Evolutionary conservation across 2,113 vertebrate species (phyloP).

Genomic region (Willisornis vidua): DNA sequence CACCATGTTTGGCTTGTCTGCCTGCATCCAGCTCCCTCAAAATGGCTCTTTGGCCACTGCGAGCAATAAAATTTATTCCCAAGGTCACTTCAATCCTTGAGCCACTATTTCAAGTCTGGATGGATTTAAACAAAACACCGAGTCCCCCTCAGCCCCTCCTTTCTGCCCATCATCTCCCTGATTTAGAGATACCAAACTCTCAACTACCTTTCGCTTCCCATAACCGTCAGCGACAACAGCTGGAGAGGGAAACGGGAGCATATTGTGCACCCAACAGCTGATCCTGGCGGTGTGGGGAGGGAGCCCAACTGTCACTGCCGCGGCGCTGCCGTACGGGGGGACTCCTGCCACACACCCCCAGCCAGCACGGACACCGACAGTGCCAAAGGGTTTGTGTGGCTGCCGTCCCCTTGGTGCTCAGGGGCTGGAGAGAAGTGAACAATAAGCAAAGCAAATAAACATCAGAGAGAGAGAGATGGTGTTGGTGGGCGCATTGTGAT

Average conservation of each 20-base stretch:
- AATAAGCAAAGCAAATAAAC: neutral
- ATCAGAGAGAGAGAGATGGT: neutral
- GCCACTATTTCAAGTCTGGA: neutral
- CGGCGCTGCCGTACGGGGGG: neutral
- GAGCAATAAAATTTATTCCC: neutral
- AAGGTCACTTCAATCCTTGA: conserved; percentile 38
- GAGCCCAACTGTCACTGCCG: neutral
- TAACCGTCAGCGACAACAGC: conserved; percentile 15
- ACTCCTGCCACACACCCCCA: neutral
- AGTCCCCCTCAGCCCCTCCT: neutral
- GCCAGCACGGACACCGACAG: neutral
- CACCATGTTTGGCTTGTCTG: conserved; percentile 8
- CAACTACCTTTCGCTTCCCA: conserved; percentile 19
- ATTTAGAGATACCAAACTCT: neutral
- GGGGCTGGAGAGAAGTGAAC: neutral
- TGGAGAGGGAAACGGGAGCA: conserved; percentile 20
- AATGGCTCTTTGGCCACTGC: conserved; percentile 55
- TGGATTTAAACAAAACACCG: neutral
- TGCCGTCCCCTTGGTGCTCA: neutral
- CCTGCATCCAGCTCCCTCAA: conserved; percentile 25
- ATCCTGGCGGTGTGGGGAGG: neutral
- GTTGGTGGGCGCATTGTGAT: neutral
- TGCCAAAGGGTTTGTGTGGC: accelerated
- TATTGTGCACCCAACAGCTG: conserved; percentile 14
- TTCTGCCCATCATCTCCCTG: neutral